These are phyloP conservation scores for Spialia ferax DNA, from an alignment of 2,888 invertebrate genomes.

Conservation along the genomic window DNA sequence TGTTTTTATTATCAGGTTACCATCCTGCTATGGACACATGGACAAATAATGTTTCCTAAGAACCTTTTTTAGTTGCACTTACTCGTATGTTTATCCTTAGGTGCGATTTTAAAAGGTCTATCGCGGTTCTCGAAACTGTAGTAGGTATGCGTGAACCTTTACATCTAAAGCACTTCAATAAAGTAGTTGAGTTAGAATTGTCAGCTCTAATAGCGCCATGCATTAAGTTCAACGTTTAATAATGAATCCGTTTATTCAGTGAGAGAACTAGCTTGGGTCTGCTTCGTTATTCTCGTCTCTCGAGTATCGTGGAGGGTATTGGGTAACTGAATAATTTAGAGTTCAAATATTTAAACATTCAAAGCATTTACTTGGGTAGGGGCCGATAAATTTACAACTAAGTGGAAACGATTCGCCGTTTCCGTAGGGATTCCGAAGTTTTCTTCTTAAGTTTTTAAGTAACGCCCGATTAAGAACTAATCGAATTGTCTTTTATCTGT, in stretches of 20 bases:
- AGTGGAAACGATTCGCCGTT: neutral
- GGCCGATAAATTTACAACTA: slow-evolving; percentile 8
- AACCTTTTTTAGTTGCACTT: no score
- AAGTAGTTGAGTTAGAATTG: slow-evolving; percentile 8
- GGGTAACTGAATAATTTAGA: slow-evolving; percentile 32
- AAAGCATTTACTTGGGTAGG: slow-evolving; percentile 18
- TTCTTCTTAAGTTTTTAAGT: slow-evolving; percentile 1
- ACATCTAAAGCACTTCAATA: slow-evolving; percentile 3
- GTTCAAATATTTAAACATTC: slow-evolving; percentile 29
- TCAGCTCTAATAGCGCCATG: slow-evolving; percentile 15
- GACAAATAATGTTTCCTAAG: no score
- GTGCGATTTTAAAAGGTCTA: no score
- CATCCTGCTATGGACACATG: no score
- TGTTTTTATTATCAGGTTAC: no score
- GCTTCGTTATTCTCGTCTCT: slow-evolving; percentile 16
- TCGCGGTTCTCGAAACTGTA: neutral
- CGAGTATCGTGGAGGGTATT: slow-evolving; percentile 18
- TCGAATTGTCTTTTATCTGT: neutral
- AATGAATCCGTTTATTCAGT: slow-evolving; percentile 21
- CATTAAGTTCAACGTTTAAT: slow-evolving; percentile 21
- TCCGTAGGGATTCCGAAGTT: neutral
- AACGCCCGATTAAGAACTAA: neutral
- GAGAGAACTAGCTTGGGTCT: slow-evolving; percentile 10
- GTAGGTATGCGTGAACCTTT: neutral
- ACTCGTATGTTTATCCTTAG: no score